Base-by-base conservation (phyloP, 2,113 vertebrate species). In the Cebus imitator region DNA sequence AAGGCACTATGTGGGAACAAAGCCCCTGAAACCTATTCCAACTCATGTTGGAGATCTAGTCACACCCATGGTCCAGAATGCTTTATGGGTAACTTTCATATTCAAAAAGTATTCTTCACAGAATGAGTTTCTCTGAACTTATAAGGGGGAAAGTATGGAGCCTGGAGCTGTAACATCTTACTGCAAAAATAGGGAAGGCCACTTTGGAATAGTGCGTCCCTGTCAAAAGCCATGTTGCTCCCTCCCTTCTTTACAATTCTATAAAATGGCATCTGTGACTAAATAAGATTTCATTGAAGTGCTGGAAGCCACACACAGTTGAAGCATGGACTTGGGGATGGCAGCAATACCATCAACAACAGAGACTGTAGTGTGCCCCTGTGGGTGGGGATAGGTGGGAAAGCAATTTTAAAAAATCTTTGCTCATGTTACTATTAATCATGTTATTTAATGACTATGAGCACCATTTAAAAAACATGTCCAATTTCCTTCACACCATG, bases 231-330 rank as follows among this genome's bases (percentile, higher is more conserved):
- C 94, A 95, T 58, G 64, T 78, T 78, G 85, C 91, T 93, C 48
- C 72, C 91, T 93, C 48, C 72, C 27, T 23, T 87, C 92, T 96
- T 96, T 57, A 91, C 30, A 91, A 89, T 84, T 97, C 93, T 93
- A 88, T 95, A 95, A 96, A 97, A 94, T 73, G 68, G 79, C 93
- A 86, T 78, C 85, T 95, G 93, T 92, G 82, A 91, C 73, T 88
- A 95, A 93, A 76, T 40, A 88, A 81, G 88, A 86, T 80, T 94
- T 78, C 35, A 76, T 6, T 86, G 88, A 90, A 76, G 57, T 81
- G 55, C 93, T 87, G 8, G 68, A 93, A 88, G 50, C 87, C 86
- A 96, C 89, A 94, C 68, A 94, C 78, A 94, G 91, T 85, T 87
- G 92, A 45, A 91, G 94, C 81, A 87, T 48, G 78, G n/a, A 84